Base-by-base conservation (phyloP, 2,888 invertebrate species). In the Antheraea assamensis region DNA sequence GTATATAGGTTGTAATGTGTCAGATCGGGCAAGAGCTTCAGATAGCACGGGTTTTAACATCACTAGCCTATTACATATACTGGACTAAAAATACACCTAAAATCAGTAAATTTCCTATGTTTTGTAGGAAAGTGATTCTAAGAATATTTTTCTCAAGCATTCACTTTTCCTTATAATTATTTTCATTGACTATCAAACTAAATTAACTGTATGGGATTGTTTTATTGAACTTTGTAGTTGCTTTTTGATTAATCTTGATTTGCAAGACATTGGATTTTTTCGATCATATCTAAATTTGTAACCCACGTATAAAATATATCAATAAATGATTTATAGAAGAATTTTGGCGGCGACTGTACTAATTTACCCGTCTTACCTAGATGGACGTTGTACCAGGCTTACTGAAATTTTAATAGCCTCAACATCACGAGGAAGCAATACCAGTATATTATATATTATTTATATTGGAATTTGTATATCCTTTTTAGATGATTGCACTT, bases 391-490 rank as follows among this genome's bases (percentile, higher is more conserved):
- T 66, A 35, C 66, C 21, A 35, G 66, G 31, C 7, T 35, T 66
- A 19, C 66, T 66, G 66, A 66, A 66, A 66, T 66, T 66, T 66
- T 66, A 66, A 66, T 66, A 66, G 30, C 13, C 35, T 31, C 31
- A 55, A 17, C 30, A 35, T 19, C 35, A 35, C 31, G 35, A 61
- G 61, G 8, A 31, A 66, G 21, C 31, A 0, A 0, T 31, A 24
- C 66, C 21, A 66, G 35, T 21, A 66, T 31, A 27, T 4, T 66
- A 27, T 66, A 15, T 31, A 66, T 30, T 66, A 66, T 66, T 66
- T 66, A 66, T 17, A 5, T n/a, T 24, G 7, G 10, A 58, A 58
- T 58, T 24, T n/a, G 10, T 5, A 24, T 24, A 58, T 58, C n/a
- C 10, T 58, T 58, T 58, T n/a, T 58, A 58, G 24, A 49, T 19